Conservation (phyloP, 37 sponge, comb jelly and placozoan species). For the Mnemiopsis leidyi region DNA sequence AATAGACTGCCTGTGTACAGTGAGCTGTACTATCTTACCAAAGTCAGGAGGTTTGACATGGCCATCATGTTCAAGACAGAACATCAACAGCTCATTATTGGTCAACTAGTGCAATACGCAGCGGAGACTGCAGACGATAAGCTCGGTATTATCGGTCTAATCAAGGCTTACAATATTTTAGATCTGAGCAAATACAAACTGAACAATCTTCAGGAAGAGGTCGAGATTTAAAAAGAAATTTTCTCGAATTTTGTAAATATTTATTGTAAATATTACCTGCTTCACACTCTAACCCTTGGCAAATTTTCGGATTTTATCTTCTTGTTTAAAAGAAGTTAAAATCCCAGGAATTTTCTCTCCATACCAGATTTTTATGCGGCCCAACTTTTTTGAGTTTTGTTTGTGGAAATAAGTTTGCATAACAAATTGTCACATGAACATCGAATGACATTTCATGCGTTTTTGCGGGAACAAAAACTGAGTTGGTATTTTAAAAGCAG, state of each 20-base stretch:
- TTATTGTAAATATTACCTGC: too few species aligned
- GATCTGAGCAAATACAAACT: conserved; percentile 25
- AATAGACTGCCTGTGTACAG: conserved; percentile 61
- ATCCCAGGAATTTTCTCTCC: too few species aligned
- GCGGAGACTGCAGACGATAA: conserved; percentile 11
- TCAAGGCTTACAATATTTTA: conserved; percentile 30
- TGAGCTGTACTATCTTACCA: conserved; percentile 76
- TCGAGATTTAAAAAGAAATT: not conserved
- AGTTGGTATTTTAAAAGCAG: not conserved
- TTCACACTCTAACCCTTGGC: too few species aligned
- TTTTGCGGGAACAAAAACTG: too few species aligned
- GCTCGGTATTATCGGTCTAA: conserved; percentile 20
- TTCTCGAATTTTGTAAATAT: not conserved
- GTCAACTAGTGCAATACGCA: conserved; percentile 53
- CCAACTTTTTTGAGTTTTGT: too few species aligned
- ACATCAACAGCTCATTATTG: conserved; percentile 35
- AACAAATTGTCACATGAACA: too few species aligned
- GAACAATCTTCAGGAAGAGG: not conserved
- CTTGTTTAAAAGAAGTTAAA: too few species aligned
- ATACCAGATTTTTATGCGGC: too few species aligned
- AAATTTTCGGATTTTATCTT: too few species aligned
- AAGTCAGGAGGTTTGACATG: conserved; percentile 84
- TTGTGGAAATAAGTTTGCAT: too few species aligned
- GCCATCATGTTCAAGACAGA: conserved; percentile 82
- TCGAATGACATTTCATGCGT: too few species aligned